Evolutionary conservation across 1,140 invertebrate species (phyloP), one percentile per base, ranked within the genome.

Genomic region (Neoseiulus cucumeris): DNA sequence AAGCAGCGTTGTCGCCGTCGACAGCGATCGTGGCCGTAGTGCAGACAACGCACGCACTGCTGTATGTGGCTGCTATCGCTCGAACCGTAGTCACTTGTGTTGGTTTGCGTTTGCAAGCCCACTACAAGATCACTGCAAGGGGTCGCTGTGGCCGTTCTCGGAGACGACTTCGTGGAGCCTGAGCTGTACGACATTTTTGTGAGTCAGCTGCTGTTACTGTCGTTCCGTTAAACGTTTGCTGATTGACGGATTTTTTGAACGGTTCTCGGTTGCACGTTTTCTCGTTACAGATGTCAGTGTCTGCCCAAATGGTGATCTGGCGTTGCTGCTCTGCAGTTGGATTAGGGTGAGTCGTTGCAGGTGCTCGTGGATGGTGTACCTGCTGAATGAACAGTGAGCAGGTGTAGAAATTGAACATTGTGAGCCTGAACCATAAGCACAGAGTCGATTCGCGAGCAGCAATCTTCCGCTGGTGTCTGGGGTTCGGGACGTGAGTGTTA

Each of bases 301-400:
- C 33, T 59, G 51, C 25, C 51, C 25, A 17, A 59, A 33, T 59
- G 4, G 45, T 47, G 33, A 39, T 39, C 4, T 39, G 33, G 33
- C 33, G n/a, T 59, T 59, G 51, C 25, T 25, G 25, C 17, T 12
- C 25, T 59, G 51, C 51, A 59, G n/a, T 33, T 59, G 51, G 33
- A n/a, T 59, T 59, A 33, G 22, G 33, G 25, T 59, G 33, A 33
- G 51, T 25, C 33, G 51, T 59, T 59, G 51, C 51, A 59, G 51
- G 51, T 59, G 51, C 51, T 59, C 51, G 51, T 59, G 51, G 51
- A 59, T 39, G 14, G 51, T 59, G 51, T 59, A 59, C 51, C 51
- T 59, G 51, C 51, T 59, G 22, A 59, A 59, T 33, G 51, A 39
- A 39, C 9, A 39, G 33, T 39, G 33, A 39, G 33, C 33, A 39